Evolutionary conservation across 2,113 vertebrate genomes (phyloP), one percentile per base, ranked within the genome.

Genomic region (Thryonomys swinderianus): DNA sequence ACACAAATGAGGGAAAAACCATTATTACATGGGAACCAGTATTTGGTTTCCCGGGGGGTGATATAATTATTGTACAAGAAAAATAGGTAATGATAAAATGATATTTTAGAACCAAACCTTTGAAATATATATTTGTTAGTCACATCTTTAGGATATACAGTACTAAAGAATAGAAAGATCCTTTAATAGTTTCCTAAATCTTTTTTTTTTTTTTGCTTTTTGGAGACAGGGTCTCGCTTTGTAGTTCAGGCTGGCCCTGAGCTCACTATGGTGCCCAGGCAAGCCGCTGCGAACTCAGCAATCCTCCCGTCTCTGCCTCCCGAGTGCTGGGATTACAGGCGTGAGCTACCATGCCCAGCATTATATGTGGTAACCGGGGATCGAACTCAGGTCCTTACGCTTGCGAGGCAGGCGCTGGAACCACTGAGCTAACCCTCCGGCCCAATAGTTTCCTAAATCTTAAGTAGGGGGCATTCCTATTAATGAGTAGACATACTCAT

Each of bases 121-220:
- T 85, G 53, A 79, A 79, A 48, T 55, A 71, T 13, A 14, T 62
- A n/a, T 55, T 51, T 34, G 23, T 5, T 79, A 62, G n/a, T 71
- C 53, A 62, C 23, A 62, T 55, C 53, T 88, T 93, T 79, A 88
- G 53, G n/a, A 37, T 62, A 45, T 84, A 14, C 64, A 66, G 64
- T 66, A 76, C 16, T 89, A 71, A 55, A 85, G 71, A 62, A 71
- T 85, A 86, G 64, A 93, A 85, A 73, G 18, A 0, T 74, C 37
- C 23, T 80, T 93, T 95, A 95, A 32, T 59, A 76, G 34, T 82
- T n/a, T n/a, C n/a, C n/a, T n/a, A n/a, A n/a, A n/a, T n/a, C n/a
- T n/a, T n/a, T n/a, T n/a, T n/a, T n/a, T n/a, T n/a, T n/a, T n/a
- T n/a, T n/a, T n/a, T n/a, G n/a, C n/a, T n/a, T n/a, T n/a, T n/a